Evolutionary conservation across 2,888 invertebrate genomes (phyloP), one percentile per base, ranked within the genome.

Genomic region (Crioceris asparagi): DNA sequence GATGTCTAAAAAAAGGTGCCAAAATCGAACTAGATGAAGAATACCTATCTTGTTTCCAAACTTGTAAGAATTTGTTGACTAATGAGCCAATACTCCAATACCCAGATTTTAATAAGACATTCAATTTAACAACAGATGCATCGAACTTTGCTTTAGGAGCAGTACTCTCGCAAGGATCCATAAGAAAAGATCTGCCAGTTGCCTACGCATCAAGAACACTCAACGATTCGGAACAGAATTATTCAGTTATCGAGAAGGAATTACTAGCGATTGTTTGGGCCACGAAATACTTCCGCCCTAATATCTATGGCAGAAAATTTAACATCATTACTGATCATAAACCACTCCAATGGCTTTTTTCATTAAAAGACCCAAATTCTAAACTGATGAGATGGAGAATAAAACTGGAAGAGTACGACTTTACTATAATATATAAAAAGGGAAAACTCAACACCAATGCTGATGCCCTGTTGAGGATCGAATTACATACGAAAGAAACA

Each of bases 121-220:
- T 53, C 29, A 37, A 40, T 12, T 12, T 54, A 11, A 48, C 47
- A 1, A 54, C 52, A 0, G 51, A 52, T 32, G 51, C 52, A 1
- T 40, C 38, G 7, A 44, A 46, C 14, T 14, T 38, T 14, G 48
- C 49, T 1, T 8, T 54, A 21, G 52, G 50, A 7, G 49, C 48
- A 2, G 39, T 53, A 1, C 36, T 52, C 32, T 41, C 41, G 1
- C 50, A 50, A 42, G 47, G 46, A 7, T 23, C 37, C 17, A 34
- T 43, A 27, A 44, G 40, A 11, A 33, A 43, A 7, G 49, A 52
- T 34, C 14, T 38, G 14, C 46, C 49, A 2, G 29, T 51, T 42
- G 39, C 5, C 21, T 45, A 5, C 38, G 41, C 35, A 15, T 34
- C 4, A 29, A 41, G 32, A 43, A 35, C 12, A n/a, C 6, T 25